Evolutionary conservation across 2,113 vertebrate species (phyloP).

Genomic region (Rhinoderma darwinii): DNA sequence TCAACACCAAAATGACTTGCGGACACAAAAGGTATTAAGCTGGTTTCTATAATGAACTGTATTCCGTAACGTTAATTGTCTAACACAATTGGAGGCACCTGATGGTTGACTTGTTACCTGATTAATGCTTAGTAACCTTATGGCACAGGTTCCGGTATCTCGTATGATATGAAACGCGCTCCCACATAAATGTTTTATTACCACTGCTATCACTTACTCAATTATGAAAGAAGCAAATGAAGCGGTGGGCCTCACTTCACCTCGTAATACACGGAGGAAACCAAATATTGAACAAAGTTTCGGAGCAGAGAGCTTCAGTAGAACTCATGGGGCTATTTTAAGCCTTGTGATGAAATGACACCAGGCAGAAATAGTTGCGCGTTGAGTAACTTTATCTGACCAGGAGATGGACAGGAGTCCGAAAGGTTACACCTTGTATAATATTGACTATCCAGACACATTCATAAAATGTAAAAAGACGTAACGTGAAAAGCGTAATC

Average conservation of each 20-base stretch:
- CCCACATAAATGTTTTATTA: constrained; percentile 47
- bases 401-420: not conserved
- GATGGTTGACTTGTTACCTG: constrained; percentile 53
- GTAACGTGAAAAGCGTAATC: too few species aligned
- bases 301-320: constrained; percentile 19
- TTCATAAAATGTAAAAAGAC: too few species aligned
- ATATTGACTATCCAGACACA: not conserved
- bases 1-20: constrained; percentile 45
- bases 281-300: constrained; percentile 31
- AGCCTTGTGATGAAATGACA: constrained; percentile 15
- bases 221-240: constrained; percentile 46
- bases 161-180: constrained; percentile 41
- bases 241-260: constrained; percentile 10
- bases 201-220: constrained; percentile 49
- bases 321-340: constrained; percentile 37
- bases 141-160: constrained; percentile 31
- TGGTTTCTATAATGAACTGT: constrained; percentile 39
- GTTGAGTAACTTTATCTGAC: constrained; percentile 25
- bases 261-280: not conserved
- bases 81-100: constrained; percentile 33
- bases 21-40: constrained; percentile 47
- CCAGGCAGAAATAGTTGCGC: constrained; percentile 31
- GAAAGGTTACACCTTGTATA: constrained; percentile 37
- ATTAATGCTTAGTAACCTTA: constrained; percentile 53
- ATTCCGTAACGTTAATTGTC: constrained; percentile 56